Evolutionary conservation across 37 sponge, comb jelly and placozoan species (phyloP).

Genomic region (Spongia lamella): DNA sequence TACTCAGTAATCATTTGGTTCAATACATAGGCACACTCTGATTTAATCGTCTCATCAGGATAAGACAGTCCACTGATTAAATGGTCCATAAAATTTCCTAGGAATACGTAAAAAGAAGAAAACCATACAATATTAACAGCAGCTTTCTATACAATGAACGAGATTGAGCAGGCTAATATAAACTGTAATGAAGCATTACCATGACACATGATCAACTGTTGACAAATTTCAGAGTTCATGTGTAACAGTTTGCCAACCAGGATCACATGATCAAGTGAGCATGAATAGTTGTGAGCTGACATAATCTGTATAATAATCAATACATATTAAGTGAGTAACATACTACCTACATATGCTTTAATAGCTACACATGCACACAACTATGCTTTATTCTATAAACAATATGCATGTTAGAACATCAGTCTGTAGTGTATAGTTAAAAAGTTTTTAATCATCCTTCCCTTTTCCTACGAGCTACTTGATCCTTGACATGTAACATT

Average conservation of each 20-base stretch:
- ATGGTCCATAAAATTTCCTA: slow-evolving; percentile 51
- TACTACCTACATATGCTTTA: background rate
- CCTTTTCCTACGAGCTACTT: too few species aligned
- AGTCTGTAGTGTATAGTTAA: too few species aligned
- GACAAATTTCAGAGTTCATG: slow-evolving; percentile 11
- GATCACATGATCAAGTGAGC: slow-evolving; percentile 41
- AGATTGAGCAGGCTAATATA: too few species aligned
- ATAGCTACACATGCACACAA: too few species aligned
- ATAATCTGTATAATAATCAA: slow-evolving; percentile 26
- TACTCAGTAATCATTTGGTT: slow-evolving; percentile 30
- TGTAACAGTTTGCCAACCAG: slow-evolving; percentile 46
- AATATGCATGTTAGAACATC: too few species aligned
- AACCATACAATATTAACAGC: too few species aligned
- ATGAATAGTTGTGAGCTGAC: slow-evolving; percentile 27
- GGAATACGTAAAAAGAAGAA: too few species aligned
- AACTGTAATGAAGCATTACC: slow-evolving; percentile 22
- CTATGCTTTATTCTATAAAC: too few species aligned
- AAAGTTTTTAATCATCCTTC: too few species aligned
- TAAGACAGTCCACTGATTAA: slow-evolving; percentile 46
- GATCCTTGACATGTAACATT: too few species aligned
- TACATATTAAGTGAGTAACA: background rate
- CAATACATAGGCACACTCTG: slow-evolving; percentile 40
- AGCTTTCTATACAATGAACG: too few species aligned
- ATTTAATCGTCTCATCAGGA: slow-evolving; percentile 55
- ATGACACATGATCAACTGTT: slow-evolving; percentile 19